Base-by-base conservation (phyloP, 2,888 invertebrate species). In the Gastracanthus pulcherrimus region DNA sequence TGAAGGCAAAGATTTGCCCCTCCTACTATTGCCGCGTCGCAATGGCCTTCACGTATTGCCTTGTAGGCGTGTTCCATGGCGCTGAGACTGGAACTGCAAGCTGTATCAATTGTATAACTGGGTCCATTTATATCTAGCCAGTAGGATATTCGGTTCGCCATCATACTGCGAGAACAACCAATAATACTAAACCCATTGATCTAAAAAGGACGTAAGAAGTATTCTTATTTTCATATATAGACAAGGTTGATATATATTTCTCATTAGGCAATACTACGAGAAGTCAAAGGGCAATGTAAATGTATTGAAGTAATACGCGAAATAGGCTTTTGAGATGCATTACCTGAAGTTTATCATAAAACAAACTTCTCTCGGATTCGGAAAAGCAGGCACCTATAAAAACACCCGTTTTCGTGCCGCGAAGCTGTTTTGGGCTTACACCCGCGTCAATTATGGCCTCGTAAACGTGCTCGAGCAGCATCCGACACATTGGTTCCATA, bases 21-120 rank as follows among this genome's bases (percentile, higher is more conserved):
- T 6, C 96, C 97, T 1, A 98, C 97, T 74, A 98, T 94, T 0
- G 98, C 98, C 0, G 95, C 94, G 84, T 98, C 98, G 87, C 98
- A 97, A 83, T 95, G 94, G 0, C 97, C 97, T 85, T 94, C 94
- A 58, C 95, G 93, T 66, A 98, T 94, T 0, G 96, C 94, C 76
- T 94, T 93, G 89, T 95, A 96, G 6, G 96, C 97, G 85, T 95
- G 95, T 87, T 98, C 97, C 64, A 98, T 84, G 0, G 98, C 98
- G 87, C 96, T 95, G 84, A 98, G 93, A 7, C 97, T 97, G 78
- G 98, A 98, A 26, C 97, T 97, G 91, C 98, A 98, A 0, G 98
- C 98, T 0, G 98, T 97, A 92, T 98, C 98, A n/a, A 97, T 93
- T 0, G 96, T 94, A 92, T 95, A 96, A 5, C 97, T 97, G 0